Evolutionary conservation across 2,113 vertebrate genomes (phyloP).

Genomic region (Plectropomus leopardus): DNA sequence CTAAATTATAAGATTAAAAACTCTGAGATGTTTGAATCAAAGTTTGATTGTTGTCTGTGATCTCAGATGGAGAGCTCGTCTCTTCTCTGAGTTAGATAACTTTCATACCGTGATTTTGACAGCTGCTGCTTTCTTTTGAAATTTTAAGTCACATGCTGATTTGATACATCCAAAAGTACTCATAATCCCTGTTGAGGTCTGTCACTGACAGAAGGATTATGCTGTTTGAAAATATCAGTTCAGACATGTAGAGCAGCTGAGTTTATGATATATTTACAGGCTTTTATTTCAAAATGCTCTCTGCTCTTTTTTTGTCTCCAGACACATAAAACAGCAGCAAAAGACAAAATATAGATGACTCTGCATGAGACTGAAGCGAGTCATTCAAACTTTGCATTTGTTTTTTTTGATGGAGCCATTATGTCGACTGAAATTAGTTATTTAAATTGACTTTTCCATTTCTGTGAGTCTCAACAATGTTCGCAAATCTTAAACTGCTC

Average conservation of each 20-base stretch:
- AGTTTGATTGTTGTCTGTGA: neutral
- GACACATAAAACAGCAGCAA: neutral
- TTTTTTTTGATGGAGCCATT: neutral
- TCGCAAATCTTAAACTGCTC: neutral
- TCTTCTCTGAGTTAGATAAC: neutral
- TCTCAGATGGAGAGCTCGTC: neutral
- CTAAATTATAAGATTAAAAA: neutral
- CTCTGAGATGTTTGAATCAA: neutral
- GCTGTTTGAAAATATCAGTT: neutral
- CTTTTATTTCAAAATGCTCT: neutral
- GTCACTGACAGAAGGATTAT: neutral
- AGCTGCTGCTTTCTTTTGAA: neutral
- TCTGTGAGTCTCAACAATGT: neutral
- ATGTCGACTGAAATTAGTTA: conserved; percentile 21
- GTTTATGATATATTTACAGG: neutral
- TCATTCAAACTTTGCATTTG: neutral
- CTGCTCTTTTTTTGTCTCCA: neutral
- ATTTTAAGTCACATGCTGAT: neutral
- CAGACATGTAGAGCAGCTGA: neutral
- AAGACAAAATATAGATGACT: neutral
- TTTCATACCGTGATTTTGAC: neutral
- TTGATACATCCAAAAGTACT: neutral
- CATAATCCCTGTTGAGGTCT: neutral
- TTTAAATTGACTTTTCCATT: conserved; percentile 19
- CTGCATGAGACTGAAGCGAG: neutral